Evolutionary conservation across 1,140 invertebrate species (phyloP), one percentile per base, ranked within the genome.

Genomic region (Chironomus striatipennis): DNA sequence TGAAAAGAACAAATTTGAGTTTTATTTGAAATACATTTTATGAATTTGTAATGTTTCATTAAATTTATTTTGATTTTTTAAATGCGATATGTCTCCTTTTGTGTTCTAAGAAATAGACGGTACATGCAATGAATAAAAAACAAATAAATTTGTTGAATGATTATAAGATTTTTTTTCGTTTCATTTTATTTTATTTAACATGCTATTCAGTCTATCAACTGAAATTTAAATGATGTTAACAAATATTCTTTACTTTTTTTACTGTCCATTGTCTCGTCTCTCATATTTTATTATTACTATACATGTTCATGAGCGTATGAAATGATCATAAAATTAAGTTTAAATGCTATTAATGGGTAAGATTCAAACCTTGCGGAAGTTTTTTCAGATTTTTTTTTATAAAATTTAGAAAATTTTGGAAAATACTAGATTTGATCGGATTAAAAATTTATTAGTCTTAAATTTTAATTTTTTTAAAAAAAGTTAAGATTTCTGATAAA

Each of bases 21-120:
- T 70, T 70, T 70, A 70, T 70, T 70, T 70, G 17, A 18, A 21
- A 67, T 18, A 70, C 65, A 70, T 70, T 70, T 18, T 70, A 18
- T 70, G 65, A 70, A 70, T 70, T 12, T 57, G 12, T 57, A 57
- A 57, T 57, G 47, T 57, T 57, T 57, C 47, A 57, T 57, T 57
- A 57, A 57, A 57, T 57, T 57, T 47, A 10, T 15, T 47, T 47
- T 15, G 9, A 67, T n/a, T 70, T 15, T 20, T 10, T 70, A 17
- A 18, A 70, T 70, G 65, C 9, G 9, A 57, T 57, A 57, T 12
- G n/a, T 57, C n/a, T 12, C 10, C 47, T 57, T 21, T 20, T 70
- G 65, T 18, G 20, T 70, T 70, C 65, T 70, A 18, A 21, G 65
- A 70, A 70, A 70, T 70, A 70, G 20, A 18, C 65, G 12, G 47